These are phyloP conservation scores for Elachura formosa DNA, from an alignment of 2,113 vertebrate species.

Conservation along the genomic window DNA sequence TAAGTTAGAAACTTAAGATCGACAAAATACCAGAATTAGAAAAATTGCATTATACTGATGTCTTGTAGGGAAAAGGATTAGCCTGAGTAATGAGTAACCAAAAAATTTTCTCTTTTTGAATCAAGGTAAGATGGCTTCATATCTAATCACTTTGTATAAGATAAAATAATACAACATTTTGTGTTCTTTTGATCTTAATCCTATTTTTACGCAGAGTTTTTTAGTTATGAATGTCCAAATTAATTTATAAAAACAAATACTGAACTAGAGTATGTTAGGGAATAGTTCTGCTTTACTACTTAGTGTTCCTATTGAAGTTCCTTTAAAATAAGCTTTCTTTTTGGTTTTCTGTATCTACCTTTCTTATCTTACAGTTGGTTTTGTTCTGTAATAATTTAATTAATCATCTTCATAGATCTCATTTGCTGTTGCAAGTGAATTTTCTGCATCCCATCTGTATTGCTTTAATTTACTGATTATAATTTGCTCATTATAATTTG, in stretches of 20 bases:
- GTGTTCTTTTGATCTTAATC: not conserved
- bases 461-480: not conserved
- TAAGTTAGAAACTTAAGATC: not conserved
- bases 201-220: not conserved
- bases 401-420: not conserved
- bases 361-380: not conserved
- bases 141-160: not conserved
- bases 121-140: not conserved
- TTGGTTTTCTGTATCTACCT: not conserved
- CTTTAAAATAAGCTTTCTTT: not conserved
- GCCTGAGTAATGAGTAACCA: not conserved
- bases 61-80: not conserved
- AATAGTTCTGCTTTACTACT: not conserved
- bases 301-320: not conserved
- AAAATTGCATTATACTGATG: not conserved
- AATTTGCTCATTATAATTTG: not conserved
- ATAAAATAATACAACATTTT: not conserved
- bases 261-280: not conserved
- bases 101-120: not conserved
- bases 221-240: not conserved
- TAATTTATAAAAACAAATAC: not conserved
- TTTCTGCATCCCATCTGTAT: not conserved
- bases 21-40: not conserved
- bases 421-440: not conserved
- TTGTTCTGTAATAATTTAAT: not conserved